Evolutionary conservation across 1,140 invertebrate genomes (phyloP).

Genomic region (Drosophila nikananu): DNA sequence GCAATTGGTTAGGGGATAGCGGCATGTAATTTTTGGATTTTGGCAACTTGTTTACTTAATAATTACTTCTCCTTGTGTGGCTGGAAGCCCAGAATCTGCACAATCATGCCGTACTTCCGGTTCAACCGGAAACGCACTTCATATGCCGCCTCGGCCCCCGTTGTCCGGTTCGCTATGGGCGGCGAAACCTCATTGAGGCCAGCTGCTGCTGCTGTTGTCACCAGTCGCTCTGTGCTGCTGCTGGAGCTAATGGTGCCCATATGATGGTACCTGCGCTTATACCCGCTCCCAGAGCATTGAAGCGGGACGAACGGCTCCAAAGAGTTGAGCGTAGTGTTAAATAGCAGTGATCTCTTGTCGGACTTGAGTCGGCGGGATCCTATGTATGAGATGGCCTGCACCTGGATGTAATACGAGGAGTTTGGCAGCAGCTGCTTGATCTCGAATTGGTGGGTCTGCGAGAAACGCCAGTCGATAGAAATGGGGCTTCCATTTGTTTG

Average conservation of each 20-base stretch:
- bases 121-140: constrained; percentile 77
- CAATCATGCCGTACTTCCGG: constrained; percentile 84
- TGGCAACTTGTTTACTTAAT: constrained; percentile 63
- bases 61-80: constrained; percentile 80
- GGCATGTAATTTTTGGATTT: constrained; percentile 23
- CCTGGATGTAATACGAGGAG: constrained; percentile 90
- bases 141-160: constrained; percentile 43
- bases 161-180: constrained; percentile 15
- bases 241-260: constrained; percentile 25
- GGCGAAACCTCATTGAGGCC: constrained; percentile 50
- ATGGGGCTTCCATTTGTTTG: no score
- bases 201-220: constrained; percentile 36
- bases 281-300: constrained; percentile 54
- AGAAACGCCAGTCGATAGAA: not conserved
- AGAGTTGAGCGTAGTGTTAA: constrained; percentile 87
- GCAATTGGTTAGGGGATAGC: constrained; percentile 9
- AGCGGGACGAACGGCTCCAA: constrained; percentile 47
- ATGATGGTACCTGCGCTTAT: constrained; percentile 55
- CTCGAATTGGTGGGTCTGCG: constrained; percentile 81
- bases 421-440: constrained; percentile 88
- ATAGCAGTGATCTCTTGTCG: constrained; percentile 88
- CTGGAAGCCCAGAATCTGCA: constrained; percentile 81
- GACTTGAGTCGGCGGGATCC: constrained; percentile 88
- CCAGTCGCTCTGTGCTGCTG: constrained; percentile 25
- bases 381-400: constrained; percentile 89